A percentile compares a stretch with the other conserved stretches of the same genome.
Conservation (phyloP, 2,113 vertebrate genomes). For the Muntiacus muntjak region DNA sequence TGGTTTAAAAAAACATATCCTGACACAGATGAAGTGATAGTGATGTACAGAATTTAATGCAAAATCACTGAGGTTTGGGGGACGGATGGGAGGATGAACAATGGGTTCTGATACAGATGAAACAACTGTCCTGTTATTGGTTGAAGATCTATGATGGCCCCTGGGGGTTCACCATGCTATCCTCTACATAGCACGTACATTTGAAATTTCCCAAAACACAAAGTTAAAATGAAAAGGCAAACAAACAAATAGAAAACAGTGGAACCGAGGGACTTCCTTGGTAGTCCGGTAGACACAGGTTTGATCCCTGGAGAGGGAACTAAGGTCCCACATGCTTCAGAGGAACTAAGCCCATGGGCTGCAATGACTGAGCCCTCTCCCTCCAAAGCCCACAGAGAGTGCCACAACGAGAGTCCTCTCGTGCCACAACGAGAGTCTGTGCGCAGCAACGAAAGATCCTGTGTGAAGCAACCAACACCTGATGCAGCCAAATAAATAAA, state of each 20-base stretch:
- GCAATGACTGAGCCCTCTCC: neutral
- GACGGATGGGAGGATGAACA: neutral
- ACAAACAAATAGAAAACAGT: neutral
- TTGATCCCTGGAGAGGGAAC: neutral
- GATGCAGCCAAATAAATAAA: neutral
- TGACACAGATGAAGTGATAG: neutral
- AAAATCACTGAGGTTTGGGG: neutral
- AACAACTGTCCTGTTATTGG: neutral
- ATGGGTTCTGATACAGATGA: neutral
- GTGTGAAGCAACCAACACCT: neutral
- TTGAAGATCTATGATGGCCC: neutral
- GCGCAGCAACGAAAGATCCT: neutral
- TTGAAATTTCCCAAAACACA: neutral
- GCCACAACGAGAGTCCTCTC: neutral
- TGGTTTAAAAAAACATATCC: neutral
- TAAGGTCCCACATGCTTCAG: neutral
- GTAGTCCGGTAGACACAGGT: neutral
- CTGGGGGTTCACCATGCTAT: neutral
- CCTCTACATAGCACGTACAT: neutral
- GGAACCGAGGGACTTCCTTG: neutral
- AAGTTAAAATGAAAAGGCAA: neutral
- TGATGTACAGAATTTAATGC: neutral
- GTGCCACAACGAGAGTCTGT: neutral
- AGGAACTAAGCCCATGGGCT: neutral
- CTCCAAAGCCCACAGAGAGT: neutral